These are phyloP conservation scores for honey bee (Apis mellifera) DNA, from an alignment of 1,140 invertebrate genomes.

Conservation along the genomic window Amel_HAv3.1 CM009945.2:1789501-1790000, in stretches of 20 bases:
- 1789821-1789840: too few species aligned
- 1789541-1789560: slow-evolving; percentile 26
- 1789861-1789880: too few species aligned
- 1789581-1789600: slow-evolving; percentile 18
- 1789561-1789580: slow-evolving; percentile 49
- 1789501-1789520: slow-evolving; percentile 20
- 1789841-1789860: too few species aligned
- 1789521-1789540: background rate
- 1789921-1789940: too few species aligned
- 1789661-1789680: background rate
- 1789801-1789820: background rate
- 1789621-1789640: background rate
- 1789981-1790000: too few species aligned
- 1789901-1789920: too few species aligned
- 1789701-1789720: too few species aligned
- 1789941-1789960: too few species aligned
- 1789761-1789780: too few species aligned
- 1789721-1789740: too few species aligned
- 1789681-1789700: background rate
- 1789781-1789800: background rate
- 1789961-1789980: too few species aligned
- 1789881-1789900: too few species aligned
- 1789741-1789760: background rate
- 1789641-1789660: slow-evolving; percentile 14
- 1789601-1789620: slow-evolving; percentile 17